These are phyloP conservation scores for Antheraea yamamai DNA, from an alignment of 2,888 invertebrate genomes.

Conservation along the genomic window DNA sequence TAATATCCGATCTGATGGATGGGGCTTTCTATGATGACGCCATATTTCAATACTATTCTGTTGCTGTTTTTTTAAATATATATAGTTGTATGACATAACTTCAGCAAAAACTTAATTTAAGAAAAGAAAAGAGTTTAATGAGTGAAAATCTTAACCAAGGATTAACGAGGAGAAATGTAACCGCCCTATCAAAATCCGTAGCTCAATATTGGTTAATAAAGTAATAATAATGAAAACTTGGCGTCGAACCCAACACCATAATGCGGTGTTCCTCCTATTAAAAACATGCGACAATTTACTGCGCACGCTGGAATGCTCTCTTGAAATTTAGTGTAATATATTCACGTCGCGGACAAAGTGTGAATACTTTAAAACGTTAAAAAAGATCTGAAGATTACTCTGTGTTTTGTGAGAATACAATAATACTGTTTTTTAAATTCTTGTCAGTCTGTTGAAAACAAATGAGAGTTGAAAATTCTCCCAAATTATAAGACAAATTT, in stretches of 20 bases:
- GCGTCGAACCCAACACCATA: slow-evolving; percentile 63
- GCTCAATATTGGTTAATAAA: slow-evolving; percentile 82
- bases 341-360: not conserved
- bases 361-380: not conserved
- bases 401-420: not conserved
- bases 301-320: slow-evolving; percentile 30
- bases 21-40: too few relatives aligned
- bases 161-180: slow-evolving; percentile 28
- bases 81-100: too few relatives aligned
- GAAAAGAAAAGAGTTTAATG: not conserved
- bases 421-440: too few relatives aligned
- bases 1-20: too few relatives aligned
- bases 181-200: slow-evolving; percentile 43
- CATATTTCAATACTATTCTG: too few relatives aligned
- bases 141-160: not conserved
- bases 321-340: slow-evolving; percentile 24
- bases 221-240: slow-evolving; percentile 79
- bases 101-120: not conserved
- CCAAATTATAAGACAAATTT: too few relatives aligned
- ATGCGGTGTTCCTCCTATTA: slow-evolving; percentile 44
- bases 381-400: not conserved
- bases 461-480: too few relatives aligned
- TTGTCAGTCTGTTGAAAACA: too few relatives aligned
- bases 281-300: slow-evolving; percentile 35
- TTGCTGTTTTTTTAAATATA: too few relatives aligned